Evolutionary conservation across 1,140 invertebrate species (phyloP), one percentile per base, ranked within the genome.

Genomic region (Popillia japonica): DNA sequence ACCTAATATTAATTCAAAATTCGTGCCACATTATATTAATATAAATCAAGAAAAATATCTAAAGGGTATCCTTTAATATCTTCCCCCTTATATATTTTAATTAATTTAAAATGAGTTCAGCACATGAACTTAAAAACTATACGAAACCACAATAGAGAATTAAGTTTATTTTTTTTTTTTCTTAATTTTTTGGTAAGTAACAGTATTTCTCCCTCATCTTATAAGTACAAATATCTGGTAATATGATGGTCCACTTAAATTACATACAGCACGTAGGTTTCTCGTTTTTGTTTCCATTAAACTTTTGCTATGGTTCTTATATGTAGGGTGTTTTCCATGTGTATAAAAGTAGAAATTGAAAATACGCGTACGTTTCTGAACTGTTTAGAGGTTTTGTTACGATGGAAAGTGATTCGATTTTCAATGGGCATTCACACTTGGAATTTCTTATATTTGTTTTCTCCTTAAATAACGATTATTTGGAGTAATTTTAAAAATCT

Each of bases 171-270:
- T 34, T 34, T 34, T 34, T 34, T 4, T 34, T 34, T n/a, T n/a
- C n/a, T n/a, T n/a, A n/a, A 34, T 2, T 34, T 41, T 20, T 74
- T 74, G 72, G 72, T 74, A 74, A 41, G 72, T 74, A 74, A 40
- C 40, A 40, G 17, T 41, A 22, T 41, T 23, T 41, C 41, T 74
- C 22, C 27, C 61, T 68, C 11, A 22, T 68, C 22, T 34, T 74
- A 74, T 40, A 74, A 74, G 72, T 74, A 74, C 72, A 74, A 74
- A 74, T 44, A 74, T 74, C 72, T 74, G 72, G 72, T 74, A 74
- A n/a, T 74, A 74, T 74, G 72, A 34, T 74, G 72, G 72, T 74
- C 72, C 72, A 74, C 72, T 68, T 68, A 68, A 74, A 74, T 74
- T 74, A 41, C 72, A 74, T 74, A 74, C 72, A 74, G 17, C 40